phyloP scores from a whole-genome alignment of 2,888 invertebrate species.

The Scaptomyza parva region DNA sequence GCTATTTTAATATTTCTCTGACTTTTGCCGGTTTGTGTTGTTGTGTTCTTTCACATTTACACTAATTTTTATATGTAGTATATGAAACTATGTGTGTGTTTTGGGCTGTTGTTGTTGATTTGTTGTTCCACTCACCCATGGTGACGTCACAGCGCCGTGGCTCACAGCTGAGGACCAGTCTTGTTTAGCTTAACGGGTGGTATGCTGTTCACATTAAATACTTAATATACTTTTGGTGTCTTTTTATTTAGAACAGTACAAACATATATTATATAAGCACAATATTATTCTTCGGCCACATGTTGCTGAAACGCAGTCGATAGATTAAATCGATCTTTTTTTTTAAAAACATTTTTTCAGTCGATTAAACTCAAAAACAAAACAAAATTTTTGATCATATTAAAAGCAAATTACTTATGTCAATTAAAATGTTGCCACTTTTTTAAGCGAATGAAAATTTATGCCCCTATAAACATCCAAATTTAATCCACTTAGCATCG shows the following conservation, averaged over 20 bases:
- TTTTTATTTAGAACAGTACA: neutral
- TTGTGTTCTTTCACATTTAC: conserved; percentile 28
- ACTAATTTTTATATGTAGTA: neutral
- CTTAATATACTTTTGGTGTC: neutral
- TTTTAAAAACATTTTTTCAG: neutral
- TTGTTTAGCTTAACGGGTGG: conserved; percentile 1
- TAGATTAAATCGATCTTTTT: conserved; percentile 4
- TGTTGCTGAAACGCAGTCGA: neutral
- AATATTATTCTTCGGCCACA: neutral
- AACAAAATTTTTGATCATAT: no score
- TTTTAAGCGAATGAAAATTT: no score
- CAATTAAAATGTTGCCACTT: no score
- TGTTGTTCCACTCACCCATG: conserved; percentile 15
- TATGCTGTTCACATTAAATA: conserved; percentile 16
- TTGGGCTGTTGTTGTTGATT: neutral
- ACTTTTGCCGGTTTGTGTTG: conserved; percentile 71
- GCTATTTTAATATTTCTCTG: conserved; percentile 67
- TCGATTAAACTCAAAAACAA: neutral
- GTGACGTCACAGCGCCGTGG: conserved; percentile 20
- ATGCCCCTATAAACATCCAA: neutral
- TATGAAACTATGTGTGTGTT: neutral
- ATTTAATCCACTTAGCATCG: neutral
- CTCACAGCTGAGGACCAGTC: conserved; percentile 32
- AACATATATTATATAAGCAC: neutral
- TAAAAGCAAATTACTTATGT: no score